Percentiles rank a stretch among this genome's conserved stretches.
These are phyloP conservation scores for Hirudinaria manillensis DNA, from an alignment of 2,888 invertebrate species.

Conservation along the genomic window DNA sequence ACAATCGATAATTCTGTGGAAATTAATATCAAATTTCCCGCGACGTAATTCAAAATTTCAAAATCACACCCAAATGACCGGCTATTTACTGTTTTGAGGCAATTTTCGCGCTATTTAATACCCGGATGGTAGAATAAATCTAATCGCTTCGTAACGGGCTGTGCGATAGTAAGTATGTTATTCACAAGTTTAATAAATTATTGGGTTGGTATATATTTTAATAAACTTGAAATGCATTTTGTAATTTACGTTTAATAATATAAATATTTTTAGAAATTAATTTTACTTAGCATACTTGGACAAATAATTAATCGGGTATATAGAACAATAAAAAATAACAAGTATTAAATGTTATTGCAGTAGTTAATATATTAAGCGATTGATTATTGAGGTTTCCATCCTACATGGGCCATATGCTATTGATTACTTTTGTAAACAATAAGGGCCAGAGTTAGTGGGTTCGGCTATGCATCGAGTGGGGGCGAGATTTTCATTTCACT, in stretches of 20 bases:
- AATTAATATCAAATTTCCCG: neutral
- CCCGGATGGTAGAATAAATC: conserved; percentile 30
- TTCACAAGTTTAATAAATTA: neutral
- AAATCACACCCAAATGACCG: conserved; percentile 25
- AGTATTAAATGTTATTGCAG: too few species aligned
- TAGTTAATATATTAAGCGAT: neutral
- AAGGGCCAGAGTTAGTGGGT: too few species aligned
- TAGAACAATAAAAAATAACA: too few species aligned
- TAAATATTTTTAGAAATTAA: conserved; percentile 5
- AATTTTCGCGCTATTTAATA: conserved; percentile 34
- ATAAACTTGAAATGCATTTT: too few species aligned
- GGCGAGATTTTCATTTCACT: too few species aligned
- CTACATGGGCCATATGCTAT: neutral
- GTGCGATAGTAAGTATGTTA: conserved; percentile 2
- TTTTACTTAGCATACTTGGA: too few species aligned
- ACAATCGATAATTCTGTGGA: conserved; percentile 20
- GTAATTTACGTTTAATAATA: neutral
- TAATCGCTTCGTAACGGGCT: conserved; percentile 12
- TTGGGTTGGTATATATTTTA: neutral
- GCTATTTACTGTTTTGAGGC: conserved; percentile 32
- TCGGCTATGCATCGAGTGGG: too few species aligned
- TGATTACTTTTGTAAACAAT: neutral
- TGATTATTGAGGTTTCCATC: neutral
- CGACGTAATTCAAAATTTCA: conserved; percentile 25
- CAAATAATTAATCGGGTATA: too few species aligned